phyloP scores from a whole-genome alignment of 2,888 invertebrate species.

The Cancer borealis region DNA sequence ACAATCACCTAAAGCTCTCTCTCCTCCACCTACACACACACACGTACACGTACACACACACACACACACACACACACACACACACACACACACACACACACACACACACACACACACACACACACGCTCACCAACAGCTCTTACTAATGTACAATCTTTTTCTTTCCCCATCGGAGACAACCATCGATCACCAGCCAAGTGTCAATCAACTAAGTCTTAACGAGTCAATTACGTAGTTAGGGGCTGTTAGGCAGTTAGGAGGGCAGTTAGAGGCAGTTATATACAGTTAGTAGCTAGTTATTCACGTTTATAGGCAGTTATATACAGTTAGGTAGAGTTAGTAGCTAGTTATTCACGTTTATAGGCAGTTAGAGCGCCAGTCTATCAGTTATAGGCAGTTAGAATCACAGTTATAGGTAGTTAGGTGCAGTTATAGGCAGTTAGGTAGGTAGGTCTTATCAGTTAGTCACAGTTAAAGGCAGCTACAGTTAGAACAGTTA shows the following conservation, averaged over 20 bases:
- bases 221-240: constrained; percentile 67
- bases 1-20: too few relatives aligned
- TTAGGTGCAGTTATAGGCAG: too few relatives aligned
- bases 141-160: constrained; percentile 79
- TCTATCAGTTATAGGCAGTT: too few relatives aligned
- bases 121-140: constrained; percentile 61
- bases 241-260: neutral
- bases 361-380: neutral
- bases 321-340: neutral
- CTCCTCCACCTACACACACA: neutral
- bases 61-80: neutral
- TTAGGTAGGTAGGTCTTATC: too few relatives aligned
- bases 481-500: too few relatives aligned
- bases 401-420: too few relatives aligned
- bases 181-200: constrained; percentile 77
- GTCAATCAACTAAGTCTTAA: constrained; percentile 74
- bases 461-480: too few relatives aligned
- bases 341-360: neutral
- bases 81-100: neutral
- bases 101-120: neutral
- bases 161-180: constrained; percentile 78
- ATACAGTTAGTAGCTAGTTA: neutral
- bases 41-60: neutral
- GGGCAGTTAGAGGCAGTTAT: neutral
- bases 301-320: neutral